A percentile compares a stretch with the other conserved stretches of the same genome.
phyloP scores from a whole-genome alignment of 2,888 invertebrate genomes.

The Romanomermis culicivorax region DNA sequence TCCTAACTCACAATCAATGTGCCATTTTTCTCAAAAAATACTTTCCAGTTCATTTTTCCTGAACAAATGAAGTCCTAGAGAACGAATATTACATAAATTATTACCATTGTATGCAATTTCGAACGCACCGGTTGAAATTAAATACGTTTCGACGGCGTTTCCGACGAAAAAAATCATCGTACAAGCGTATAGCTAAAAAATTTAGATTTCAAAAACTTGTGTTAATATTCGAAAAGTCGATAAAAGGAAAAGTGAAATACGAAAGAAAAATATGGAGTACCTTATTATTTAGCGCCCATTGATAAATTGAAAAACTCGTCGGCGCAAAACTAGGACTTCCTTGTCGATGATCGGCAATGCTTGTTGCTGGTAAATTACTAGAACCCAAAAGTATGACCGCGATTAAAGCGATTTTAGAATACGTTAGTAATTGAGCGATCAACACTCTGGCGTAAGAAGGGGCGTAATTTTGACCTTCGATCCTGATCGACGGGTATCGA shows the following conservation, averaged over 20 bases:
- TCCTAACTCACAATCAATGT: too few species aligned
- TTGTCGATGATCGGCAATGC: neutral
- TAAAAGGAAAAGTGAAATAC: too few species aligned
- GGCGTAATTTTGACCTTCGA: conserved; percentile 78
- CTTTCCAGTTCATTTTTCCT: too few species aligned
- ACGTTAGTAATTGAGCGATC: conserved; percentile 49
- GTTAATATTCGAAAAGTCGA: too few species aligned
- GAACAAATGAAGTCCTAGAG: too few species aligned
- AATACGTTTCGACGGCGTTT: conserved; percentile 76
- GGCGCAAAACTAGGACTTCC: conserved; percentile 57
- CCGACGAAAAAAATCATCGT: conserved; percentile 88
- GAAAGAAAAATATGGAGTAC: too few species aligned
- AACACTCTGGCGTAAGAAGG: conserved; percentile 65
- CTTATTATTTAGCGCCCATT: too few species aligned
- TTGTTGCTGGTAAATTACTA: conserved; percentile 42
- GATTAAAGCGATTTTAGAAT: conserved; percentile 64
- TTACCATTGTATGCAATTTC: conserved; percentile 43
- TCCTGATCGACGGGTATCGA: conserved; percentile 71
- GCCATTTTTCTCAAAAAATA: too few species aligned
- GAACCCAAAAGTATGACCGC: conserved; percentile 40
- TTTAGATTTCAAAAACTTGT: too few species aligned
- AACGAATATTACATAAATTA: too few species aligned
- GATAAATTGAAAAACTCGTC: conserved; percentile 74
- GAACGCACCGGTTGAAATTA: conserved; percentile 61
- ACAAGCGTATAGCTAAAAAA: conserved; percentile 40